These are phyloP conservation scores for Patiria miniata DNA, from an alignment of 35 echinoderm and acorn worm genomes.

Conservation along the genomic window DNA sequence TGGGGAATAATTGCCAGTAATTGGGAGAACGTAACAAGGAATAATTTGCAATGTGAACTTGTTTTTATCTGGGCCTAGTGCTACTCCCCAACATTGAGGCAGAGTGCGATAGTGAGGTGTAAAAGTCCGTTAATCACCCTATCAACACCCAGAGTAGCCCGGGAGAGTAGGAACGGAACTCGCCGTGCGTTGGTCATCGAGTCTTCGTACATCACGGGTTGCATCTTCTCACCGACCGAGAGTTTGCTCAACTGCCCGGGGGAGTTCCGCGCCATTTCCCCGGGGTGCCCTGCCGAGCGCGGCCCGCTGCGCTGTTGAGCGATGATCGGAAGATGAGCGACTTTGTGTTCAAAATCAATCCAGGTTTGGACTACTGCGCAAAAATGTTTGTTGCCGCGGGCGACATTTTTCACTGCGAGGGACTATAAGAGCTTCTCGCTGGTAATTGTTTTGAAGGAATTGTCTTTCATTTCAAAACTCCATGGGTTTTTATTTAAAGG, in stretches of 20 bases:
- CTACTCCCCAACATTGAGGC: too few species aligned
- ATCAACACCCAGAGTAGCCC: not conserved
- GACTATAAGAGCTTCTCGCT: not conserved
- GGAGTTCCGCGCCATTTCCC: slow-evolving; percentile 5
- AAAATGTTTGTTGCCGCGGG: not conserved
- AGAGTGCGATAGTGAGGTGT: too few species aligned
- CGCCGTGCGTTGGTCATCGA: slow-evolving; percentile 8
- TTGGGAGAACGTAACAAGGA: too few species aligned
- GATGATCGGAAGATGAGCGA: not conserved
- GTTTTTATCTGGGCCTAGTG: too few species aligned
- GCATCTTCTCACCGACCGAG: slow-evolving; percentile 3
- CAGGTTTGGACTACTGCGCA: slow-evolving; percentile 20
- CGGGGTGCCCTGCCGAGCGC: not conserved
- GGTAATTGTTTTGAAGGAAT: slow-evolving; percentile 34
- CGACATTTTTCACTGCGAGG: not conserved
- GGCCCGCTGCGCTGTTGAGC: not conserved
- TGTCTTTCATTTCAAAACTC: not conserved
- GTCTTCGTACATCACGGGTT: not conserved
- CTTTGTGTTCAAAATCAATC: slow-evolving; percentile 28
- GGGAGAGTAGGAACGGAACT: not conserved
- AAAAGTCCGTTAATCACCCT: not conserved
- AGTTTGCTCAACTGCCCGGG: slow-evolving; percentile 1
- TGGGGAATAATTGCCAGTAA: too few species aligned
- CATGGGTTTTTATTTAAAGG: not conserved
- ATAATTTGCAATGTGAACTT: too few species aligned